Evolutionary conservation across 1,140 invertebrate genomes (phyloP).

Genomic region (Caerostris darwini): DNA sequence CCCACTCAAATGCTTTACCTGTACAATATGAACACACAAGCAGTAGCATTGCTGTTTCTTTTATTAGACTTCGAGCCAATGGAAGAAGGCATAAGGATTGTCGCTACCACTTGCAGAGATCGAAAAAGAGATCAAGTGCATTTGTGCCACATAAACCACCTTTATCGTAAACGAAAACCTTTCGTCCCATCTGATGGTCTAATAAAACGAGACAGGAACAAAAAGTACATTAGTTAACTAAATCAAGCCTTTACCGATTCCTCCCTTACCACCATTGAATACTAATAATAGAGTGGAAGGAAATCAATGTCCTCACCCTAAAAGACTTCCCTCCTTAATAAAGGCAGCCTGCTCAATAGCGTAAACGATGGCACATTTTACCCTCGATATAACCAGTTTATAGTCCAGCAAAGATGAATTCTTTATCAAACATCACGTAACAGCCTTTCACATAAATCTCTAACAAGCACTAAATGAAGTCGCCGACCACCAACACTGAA

Average conservation of each 20-base stretch:
- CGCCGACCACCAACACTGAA: background rate
- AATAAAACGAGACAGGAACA: background rate
- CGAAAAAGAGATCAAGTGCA: background rate
- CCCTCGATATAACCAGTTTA: background rate
- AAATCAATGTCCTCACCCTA: background rate
- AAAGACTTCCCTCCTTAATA: background rate
- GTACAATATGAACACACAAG: too few relatives aligned
- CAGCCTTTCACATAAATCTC: slow-evolving; percentile 1
- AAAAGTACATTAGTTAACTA: background rate
- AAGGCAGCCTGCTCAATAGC: background rate
- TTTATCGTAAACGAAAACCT: background rate
- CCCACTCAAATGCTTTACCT: too few relatives aligned
- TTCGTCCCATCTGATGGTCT: background rate
- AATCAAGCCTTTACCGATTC: background rate
- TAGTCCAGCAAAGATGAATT: background rate
- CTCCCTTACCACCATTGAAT: background rate
- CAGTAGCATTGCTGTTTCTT: too few relatives aligned
- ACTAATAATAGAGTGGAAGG: background rate
- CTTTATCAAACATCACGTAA: background rate
- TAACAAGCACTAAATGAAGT: slow-evolving; percentile 28
- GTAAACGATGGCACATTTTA: background rate
- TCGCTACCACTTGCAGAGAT: background rate
- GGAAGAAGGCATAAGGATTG: too few relatives aligned
- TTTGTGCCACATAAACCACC: background rate
- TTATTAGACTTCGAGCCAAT: too few relatives aligned